Evolutionary conservation across 2,113 vertebrate genomes (phyloP).

Genomic region (Enhydra lutris): DNA sequence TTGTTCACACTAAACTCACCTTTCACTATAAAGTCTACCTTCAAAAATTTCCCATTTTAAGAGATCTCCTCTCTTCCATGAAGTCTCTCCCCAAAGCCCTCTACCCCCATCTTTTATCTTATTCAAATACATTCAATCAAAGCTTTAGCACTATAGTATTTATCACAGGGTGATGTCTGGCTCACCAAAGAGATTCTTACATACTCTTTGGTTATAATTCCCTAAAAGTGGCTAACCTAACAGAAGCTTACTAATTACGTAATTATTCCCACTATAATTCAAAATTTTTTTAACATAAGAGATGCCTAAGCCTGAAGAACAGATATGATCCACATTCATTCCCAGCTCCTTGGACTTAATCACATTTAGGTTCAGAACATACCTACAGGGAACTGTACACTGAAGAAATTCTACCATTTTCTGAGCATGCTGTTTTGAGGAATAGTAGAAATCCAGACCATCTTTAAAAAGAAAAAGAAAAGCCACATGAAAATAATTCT

Average conservation of each 20-base stretch:
- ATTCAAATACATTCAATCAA: background rate
- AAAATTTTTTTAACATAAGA: background rate
- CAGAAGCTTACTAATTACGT: background rate
- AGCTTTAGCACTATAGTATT: background rate
- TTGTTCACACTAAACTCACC: background rate
- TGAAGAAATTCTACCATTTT: constrained; percentile 99
- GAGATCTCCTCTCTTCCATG: background rate
- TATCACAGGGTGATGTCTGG: background rate
- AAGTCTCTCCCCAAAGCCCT: background rate
- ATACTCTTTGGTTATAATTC: background rate
- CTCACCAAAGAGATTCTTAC: background rate
- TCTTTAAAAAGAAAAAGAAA: constrained; percentile 83
- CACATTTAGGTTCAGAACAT: constrained; percentile 43
- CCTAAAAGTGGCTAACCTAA: background rate
- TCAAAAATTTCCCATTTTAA: constrained; percentile 10
- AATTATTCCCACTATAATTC: background rate
- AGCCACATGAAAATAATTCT: background rate
- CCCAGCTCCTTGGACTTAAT: background rate
- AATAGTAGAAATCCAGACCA: constrained; percentile 97
- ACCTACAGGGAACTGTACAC: constrained; percentile 95
- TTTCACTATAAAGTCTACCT: constrained; percentile 5
- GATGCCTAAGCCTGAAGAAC: background rate
- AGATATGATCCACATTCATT: background rate
- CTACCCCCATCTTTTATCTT: background rate
- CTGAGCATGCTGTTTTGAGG: constrained; percentile 94